A percentile compares a stretch with the other conserved stretches of the same genome.
Conservation (phyloP, 2,888 invertebrate genomes). For the Hesperia comma region DNA sequence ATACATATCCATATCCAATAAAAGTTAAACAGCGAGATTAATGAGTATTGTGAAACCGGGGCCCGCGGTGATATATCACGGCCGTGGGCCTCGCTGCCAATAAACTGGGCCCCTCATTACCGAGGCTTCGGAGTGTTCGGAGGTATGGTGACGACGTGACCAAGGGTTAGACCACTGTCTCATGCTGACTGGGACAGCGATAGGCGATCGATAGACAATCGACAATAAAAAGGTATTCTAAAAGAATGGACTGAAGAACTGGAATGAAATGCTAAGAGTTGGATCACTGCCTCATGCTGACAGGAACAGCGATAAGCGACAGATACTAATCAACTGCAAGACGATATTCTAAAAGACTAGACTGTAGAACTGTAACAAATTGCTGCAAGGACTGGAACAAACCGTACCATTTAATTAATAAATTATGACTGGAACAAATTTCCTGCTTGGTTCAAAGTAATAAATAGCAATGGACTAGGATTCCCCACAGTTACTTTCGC, state of each 20-base stretch:
- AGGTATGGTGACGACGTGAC: constrained; percentile 53
- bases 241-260: no score
- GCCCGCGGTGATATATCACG: constrained; percentile 54
- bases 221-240: no score
- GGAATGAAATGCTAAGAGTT: constrained; percentile 11
- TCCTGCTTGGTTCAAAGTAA: no score
- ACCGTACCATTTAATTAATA: no score
- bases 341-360: no score
- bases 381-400: constrained; percentile 14
- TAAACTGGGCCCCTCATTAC: constrained; percentile 60
- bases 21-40: constrained; percentile 25
- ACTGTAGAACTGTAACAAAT: no score
- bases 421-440: no score
- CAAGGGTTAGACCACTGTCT: constrained; percentile 50
- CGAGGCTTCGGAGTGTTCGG: constrained; percentile 56
- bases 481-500: no score
- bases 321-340: no score
- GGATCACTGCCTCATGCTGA: not conserved
- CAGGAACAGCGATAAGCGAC: not conserved
- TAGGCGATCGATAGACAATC: not conserved
- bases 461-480: no score
- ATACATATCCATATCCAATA: constrained; percentile 6
- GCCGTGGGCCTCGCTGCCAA: constrained; percentile 45
- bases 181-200: not conserved
- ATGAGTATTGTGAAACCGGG: constrained; percentile 42